A percentile compares a stretch with the other conserved stretches of the same genome.
Conservation (phyloP, 2,888 invertebrate genomes). For the Ganaspis brasiliensis region DNA sequence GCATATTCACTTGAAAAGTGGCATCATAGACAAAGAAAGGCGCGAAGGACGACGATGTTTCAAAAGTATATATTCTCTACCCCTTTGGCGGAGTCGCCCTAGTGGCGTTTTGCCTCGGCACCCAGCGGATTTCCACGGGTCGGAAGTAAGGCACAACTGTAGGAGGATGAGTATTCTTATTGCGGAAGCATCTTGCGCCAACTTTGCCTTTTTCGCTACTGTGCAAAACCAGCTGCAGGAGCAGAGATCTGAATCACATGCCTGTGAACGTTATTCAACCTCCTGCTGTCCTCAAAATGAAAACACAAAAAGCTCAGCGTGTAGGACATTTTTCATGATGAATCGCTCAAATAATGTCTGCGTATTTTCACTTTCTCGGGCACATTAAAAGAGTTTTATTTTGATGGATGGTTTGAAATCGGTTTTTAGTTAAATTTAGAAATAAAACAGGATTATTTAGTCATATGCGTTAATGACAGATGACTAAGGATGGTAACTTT, state of each 20-base stretch:
- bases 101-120: slow-evolving; percentile 29
- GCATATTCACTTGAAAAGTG: slow-evolving; percentile 48
- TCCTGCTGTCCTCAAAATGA: not conserved
- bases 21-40: slow-evolving; percentile 41
- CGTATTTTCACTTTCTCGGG: too few relatives aligned
- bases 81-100: not conserved
- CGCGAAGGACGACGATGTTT: slow-evolving; percentile 41
- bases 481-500: too few relatives aligned
- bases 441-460: too few relatives aligned
- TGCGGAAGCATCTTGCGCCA: slow-evolving; percentile 49
- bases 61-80: slow-evolving; percentile 39
- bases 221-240: slow-evolving; percentile 46
- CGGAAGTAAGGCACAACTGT: slow-evolving; percentile 40
- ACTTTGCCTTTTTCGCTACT: slow-evolving; percentile 44
- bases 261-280: slow-evolving; percentile 22
- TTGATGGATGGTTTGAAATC: too few relatives aligned
- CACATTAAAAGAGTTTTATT: too few relatives aligned
- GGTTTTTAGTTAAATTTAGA: too few relatives aligned
- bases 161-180: slow-evolving; percentile 43
- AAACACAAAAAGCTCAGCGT: not conserved
- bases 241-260: slow-evolving; percentile 20
- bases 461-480: too few relatives aligned
- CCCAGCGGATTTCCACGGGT: slow-evolving; percentile 33
- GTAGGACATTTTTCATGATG: slow-evolving; percentile 15
- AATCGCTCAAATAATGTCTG: not conserved